Evolutionary conservation across 2,888 invertebrate species (phyloP), one percentile per base, ranked within the genome.

Genomic region (Cataglyphis cursor): DNA sequence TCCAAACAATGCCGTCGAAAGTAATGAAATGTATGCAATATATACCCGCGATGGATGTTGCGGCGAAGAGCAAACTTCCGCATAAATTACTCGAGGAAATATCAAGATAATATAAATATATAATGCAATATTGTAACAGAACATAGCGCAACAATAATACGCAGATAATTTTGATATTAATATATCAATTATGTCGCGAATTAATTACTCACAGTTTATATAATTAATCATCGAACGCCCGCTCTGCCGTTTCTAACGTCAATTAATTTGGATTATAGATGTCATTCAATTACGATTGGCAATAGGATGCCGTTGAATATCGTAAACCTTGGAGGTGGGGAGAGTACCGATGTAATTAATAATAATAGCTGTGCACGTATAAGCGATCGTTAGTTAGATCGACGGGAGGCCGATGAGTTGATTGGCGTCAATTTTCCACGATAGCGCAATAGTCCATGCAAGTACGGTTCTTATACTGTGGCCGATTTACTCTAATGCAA

Each of bases 381-480:
- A 59, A 70, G 57, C 64, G 70, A 76, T 82, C 81, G 81, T 68
- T 68, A 68, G 84, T 66, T 48, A 66, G 82, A 82, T 78, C 84
- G 61, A 62, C 81, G 54, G 82, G 78, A 65, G 59, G 35, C 41
- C 80, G 80, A 72, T 76, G 81, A 78, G 84, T 86, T 82, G 68
- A 86, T 86, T 73, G 83, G 61, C 75, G 64, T 66, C 78, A 86
- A 87, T 87, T 86, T 81, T 84, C 73, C 68, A 70, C 62, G 80
- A 68, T 76, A 70, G 62, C 75, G 82, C 78, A 87, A 87, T 86
- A 75, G 70, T 80, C 59, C 83, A 28, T 70, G 74, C 62, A 80
- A 48, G 80, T 76, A 64, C 24, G 28, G 64, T 18, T 82, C 75
- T 76, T 8, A 8, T 57, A 57, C 78, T n/a, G 24, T 35, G 41